These are phyloP conservation scores for Mormyrops attenuatus DNA, from an alignment of 2,797 vertebrate genomes.

Conservation along the genomic window DNA sequence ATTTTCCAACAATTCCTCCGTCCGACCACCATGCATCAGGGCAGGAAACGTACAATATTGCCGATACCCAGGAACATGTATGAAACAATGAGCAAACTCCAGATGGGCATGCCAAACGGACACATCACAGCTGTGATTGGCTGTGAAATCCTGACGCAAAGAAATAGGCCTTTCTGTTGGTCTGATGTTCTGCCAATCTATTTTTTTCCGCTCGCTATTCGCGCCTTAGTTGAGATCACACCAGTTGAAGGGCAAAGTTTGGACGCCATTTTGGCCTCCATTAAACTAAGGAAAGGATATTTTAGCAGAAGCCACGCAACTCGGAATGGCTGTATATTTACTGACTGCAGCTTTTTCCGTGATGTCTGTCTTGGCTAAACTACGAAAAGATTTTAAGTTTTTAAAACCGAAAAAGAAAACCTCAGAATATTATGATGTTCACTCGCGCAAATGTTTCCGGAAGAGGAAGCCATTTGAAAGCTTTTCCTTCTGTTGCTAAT, in stretches of 20 bases:
- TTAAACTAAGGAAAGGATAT: not conserved
- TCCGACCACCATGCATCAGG: conserved; percentile 99
- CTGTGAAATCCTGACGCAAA: accelerated
- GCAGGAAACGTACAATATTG: conserved; percentile 81
- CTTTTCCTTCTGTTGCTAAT: not conserved
- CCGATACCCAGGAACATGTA: conserved; percentile 62
- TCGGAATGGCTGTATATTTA: not conserved
- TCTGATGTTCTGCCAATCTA: not conserved
- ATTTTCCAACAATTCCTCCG: conserved; percentile 99
- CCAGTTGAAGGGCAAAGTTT: conserved; percentile 53
- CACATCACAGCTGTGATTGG: conserved; percentile 40
- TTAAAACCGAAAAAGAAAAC: conserved; percentile 25
- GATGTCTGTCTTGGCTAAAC: not conserved
- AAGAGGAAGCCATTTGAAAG: conserved; percentile 58
- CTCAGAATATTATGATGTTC: not conserved
- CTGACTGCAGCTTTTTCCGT: not conserved
- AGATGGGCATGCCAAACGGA: not conserved
- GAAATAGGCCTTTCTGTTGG: conserved; percentile 26
- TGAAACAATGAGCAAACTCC: conserved; percentile 28
- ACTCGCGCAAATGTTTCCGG: conserved; percentile 5
- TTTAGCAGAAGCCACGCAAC: not conserved
- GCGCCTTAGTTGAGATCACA: conserved; percentile 31
- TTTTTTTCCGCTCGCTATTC: not conserved
- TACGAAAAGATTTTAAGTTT: not conserved
- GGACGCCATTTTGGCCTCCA: conserved; percentile 53